phyloP scores from a whole-genome alignment of 2,888 invertebrate species.

The Sarcophaga variegata region DNA sequence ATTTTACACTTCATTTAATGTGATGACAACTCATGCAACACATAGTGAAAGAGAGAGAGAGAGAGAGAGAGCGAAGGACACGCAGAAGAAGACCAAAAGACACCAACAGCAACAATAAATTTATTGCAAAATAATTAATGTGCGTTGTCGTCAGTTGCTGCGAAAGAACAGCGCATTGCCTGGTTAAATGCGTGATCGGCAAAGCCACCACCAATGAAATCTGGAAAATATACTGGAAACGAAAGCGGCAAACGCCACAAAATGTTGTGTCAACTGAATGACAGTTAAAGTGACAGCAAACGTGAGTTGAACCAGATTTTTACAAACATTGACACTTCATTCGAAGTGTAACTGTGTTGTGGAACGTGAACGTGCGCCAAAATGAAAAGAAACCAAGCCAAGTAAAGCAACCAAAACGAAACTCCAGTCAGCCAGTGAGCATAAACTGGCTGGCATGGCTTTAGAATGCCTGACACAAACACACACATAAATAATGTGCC shows the following conservation, averaged over 20 bases:
- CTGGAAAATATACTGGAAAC: conserved; percentile 12
- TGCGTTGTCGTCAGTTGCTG: conserved; percentile 63
- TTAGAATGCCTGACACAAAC: not conserved
- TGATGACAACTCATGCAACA: not conserved
- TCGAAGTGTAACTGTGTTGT: conserved; percentile 48
- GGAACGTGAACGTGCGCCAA: conserved; percentile 50
- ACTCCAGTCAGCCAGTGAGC: conserved; percentile 4
- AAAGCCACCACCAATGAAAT: conserved; percentile 12
- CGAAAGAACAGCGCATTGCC: conserved; percentile 26
- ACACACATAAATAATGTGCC: conserved; percentile 54
- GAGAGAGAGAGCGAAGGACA: not conserved
- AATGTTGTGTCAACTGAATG: conserved; percentile 66
- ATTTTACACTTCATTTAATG: conserved; percentile 43
- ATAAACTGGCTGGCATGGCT: conserved; percentile 10
- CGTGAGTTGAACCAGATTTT: conserved; percentile 69
- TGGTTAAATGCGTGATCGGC: conserved; percentile 61
- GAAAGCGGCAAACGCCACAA: conserved; percentile 61
- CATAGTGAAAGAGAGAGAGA: not conserved
- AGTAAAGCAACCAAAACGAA: not conserved
- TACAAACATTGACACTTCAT: conserved; percentile 63
- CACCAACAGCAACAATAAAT: conserved; percentile 50
- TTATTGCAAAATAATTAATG: conserved; percentile 73
- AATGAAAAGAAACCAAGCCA: not conserved
- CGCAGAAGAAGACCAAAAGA: not conserved
- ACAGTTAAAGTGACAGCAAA: conserved; percentile 68